A percentile compares a stretch with the other conserved stretches of the same genome.
These are phyloP conservation scores for Pemphigus obesinymphae DNA, from an alignment of 1,140 invertebrate genomes.

Conservation along the genomic window DNA sequence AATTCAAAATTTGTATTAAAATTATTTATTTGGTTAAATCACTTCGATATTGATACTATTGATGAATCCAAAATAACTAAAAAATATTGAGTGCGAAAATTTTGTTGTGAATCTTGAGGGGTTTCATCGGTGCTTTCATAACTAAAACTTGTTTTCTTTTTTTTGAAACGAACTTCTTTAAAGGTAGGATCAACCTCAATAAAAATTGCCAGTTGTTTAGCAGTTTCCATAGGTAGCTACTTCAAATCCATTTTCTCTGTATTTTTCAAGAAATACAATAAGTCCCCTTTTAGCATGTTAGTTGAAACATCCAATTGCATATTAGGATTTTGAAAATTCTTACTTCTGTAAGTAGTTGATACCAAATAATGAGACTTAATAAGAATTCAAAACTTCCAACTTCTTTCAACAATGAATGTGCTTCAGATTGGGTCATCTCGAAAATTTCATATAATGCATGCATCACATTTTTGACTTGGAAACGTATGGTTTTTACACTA, in stretches of 20 bases:
- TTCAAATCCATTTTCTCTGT: not conserved
- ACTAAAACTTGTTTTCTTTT: not conserved
- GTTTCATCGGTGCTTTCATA: not conserved
- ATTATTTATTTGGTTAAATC: slow-evolving; percentile 8
- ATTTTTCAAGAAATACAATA: slow-evolving; percentile 10
- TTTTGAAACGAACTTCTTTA: not conserved
- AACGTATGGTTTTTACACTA: too few species aligned
- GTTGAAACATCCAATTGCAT: too few species aligned
- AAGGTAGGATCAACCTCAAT: not conserved
- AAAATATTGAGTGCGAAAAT: not conserved
- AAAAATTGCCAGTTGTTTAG: not conserved
- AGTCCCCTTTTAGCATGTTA: not conserved
- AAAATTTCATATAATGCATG: too few species aligned
- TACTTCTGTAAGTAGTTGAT: not conserved
- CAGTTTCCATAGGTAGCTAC: not conserved
- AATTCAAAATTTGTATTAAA: too few species aligned
- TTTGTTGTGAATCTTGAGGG: not conserved
- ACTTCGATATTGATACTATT: not conserved
- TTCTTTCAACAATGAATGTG: too few species aligned
- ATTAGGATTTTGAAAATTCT: not conserved
- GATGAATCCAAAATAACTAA: not conserved
- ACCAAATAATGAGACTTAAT: not conserved
- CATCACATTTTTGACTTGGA: too few species aligned
- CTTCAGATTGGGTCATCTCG: too few species aligned
- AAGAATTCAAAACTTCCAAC: slow-evolving; percentile 1